Evolutionary conservation across 2,888 invertebrate genomes (phyloP).

Genomic region (Polydrusus pterygomalis): DNA sequence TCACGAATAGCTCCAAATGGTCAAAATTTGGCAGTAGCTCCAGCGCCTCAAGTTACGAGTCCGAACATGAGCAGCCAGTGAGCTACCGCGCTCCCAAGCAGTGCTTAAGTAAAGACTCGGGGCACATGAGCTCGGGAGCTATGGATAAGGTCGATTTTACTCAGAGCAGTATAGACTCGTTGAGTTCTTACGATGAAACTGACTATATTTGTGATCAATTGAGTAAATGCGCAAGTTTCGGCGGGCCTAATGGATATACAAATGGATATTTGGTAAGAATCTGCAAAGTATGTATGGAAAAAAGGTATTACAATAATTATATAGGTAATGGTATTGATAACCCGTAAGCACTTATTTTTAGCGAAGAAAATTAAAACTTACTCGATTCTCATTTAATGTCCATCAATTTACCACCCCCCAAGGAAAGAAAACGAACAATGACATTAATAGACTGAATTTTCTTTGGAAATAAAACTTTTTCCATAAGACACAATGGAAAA

Average conservation of each 20-base stretch:
- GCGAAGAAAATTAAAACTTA: neutral
- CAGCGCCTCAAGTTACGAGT: slow-evolving; percentile 71
- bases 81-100: slow-evolving; percentile 56
- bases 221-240: slow-evolving; percentile 65
- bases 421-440: slow-evolving; percentile 1
- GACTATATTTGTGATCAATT: slow-evolving; percentile 69
- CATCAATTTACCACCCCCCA: neutral
- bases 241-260: slow-evolving; percentile 56
- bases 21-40: slow-evolving; percentile 69
- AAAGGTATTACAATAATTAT: neutral
- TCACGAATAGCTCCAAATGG: slow-evolving; percentile 46
- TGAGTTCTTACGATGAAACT: slow-evolving; percentile 71
- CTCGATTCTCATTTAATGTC: neutral
- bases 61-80: slow-evolving; percentile 63
- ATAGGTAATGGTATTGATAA: too few species aligned
- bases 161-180: slow-evolving; percentile 70
- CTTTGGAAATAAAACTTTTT: slow-evolving; percentile 14
- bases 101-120: slow-evolving; percentile 70
- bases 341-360: neutral
- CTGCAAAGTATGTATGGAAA: too few species aligned
- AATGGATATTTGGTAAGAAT: slow-evolving; percentile 65
- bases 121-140: slow-evolving; percentile 68
- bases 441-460: slow-evolving; percentile 2
- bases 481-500: slow-evolving; percentile 9
- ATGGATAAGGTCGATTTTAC: slow-evolving; percentile 69